These are phyloP conservation scores for Silvanus unidentatus DNA, from an alignment of 2,888 invertebrate species.

Conservation along the genomic window DNA sequence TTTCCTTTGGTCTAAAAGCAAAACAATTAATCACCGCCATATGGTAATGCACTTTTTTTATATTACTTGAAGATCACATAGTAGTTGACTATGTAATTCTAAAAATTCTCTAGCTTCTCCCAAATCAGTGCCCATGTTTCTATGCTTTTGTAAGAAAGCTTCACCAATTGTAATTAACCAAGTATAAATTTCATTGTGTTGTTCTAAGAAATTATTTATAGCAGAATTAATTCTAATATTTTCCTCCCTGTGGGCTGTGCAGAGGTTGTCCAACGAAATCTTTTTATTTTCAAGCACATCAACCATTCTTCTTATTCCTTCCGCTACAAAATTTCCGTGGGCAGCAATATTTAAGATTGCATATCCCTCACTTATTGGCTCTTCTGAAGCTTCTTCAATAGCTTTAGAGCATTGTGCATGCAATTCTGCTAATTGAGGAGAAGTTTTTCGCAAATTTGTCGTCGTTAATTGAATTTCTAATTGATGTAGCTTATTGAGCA, in stretches of 20 bases:
- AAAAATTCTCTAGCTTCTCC: slow-evolving; percentile 66
- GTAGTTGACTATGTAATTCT: slow-evolving; percentile 64
- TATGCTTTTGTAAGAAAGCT: slow-evolving; percentile 64
- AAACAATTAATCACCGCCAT: slow-evolving; percentile 8
- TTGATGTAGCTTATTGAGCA: slow-evolving; percentile 65
- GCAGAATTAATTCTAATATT: slow-evolving; percentile 63
- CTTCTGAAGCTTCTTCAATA: slow-evolving; percentile 60
- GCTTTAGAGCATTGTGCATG: slow-evolving; percentile 61
- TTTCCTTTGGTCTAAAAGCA: slow-evolving; percentile 56
- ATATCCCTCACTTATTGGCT: slow-evolving; percentile 66
- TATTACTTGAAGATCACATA: slow-evolving; percentile 64
- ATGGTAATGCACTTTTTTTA: background rate
- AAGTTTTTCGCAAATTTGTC: slow-evolving; percentile 57
- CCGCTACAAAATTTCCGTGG: slow-evolving; percentile 57
- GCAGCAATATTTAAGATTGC: slow-evolving; percentile 63
- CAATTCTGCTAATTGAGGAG: slow-evolving; percentile 61
- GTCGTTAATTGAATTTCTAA: slow-evolving; percentile 66
- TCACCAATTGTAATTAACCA: slow-evolving; percentile 72
- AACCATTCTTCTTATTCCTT: slow-evolving; percentile 60
- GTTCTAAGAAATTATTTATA: slow-evolving; percentile 61
- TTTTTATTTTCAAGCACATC: slow-evolving; percentile 71
- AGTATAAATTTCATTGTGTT: slow-evolving; percentile 62
- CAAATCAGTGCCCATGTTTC: slow-evolving; percentile 67
- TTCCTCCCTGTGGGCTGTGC: slow-evolving; percentile 63
- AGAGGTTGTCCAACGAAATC: slow-evolving; percentile 57